Percentiles rank a stretch among this genome's conserved stretches.
Conservation (phyloP, 2,888 invertebrate genomes). For the Cancer borealis region DNA sequence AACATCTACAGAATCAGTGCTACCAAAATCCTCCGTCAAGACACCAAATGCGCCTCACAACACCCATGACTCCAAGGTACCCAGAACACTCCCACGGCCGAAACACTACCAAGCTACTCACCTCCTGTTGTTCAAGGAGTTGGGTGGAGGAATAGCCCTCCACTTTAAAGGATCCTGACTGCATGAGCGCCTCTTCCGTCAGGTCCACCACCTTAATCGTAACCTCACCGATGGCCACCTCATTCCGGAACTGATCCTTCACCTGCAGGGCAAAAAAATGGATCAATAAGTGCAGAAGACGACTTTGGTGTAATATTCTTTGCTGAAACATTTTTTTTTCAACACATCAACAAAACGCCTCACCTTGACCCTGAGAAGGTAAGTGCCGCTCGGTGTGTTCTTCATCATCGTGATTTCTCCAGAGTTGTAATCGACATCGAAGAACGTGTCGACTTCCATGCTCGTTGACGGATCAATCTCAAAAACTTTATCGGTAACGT, state of each 20-base stretch:
- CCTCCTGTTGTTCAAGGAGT: conserved; percentile 64
- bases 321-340: neutral
- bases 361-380: conserved; percentile 74
- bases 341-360: neutral
- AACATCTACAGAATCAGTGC: neutral
- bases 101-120: neutral
- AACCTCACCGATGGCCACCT: conserved; percentile 68
- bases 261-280: conserved; percentile 58
- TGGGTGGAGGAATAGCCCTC: conserved; percentile 56
- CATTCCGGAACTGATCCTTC: conserved; percentile 67
- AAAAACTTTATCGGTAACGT: conserved; percentile 93
- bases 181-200: conserved; percentile 73
- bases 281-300: neutral
- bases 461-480: conserved; percentile 81
- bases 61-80: neutral
- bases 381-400: conserved; percentile 83
- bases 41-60: neutral
- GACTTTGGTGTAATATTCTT: conserved; percentile 1
- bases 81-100: neutral
- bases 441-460: conserved; percentile 83
- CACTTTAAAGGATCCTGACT: conserved; percentile 75
- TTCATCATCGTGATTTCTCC: conserved; percentile 94
- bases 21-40: neutral
- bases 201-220: conserved; percentile 72
- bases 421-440: conserved; percentile 87